A percentile compares a stretch with the other conserved stretches of the same genome.
Conservation (phyloP, 2,888 invertebrate genomes). For the Eristalis arbustorum region DNA sequence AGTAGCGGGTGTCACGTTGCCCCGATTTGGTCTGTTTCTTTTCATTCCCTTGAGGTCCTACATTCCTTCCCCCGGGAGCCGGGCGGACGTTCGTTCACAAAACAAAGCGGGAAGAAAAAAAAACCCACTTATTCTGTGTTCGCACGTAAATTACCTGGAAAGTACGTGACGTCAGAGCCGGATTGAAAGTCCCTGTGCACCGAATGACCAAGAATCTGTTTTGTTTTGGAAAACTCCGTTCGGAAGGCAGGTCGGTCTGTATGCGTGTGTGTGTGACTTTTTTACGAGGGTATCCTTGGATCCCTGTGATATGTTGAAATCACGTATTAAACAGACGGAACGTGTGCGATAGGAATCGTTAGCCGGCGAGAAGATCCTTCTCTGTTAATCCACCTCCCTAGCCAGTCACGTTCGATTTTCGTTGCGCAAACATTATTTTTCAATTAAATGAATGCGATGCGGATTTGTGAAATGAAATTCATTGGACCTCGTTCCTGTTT, state of each 20-base stretch:
- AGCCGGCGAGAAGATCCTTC: slow-evolving; percentile 48
- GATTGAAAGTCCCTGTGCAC: slow-evolving; percentile 32
- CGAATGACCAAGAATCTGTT: slow-evolving; percentile 53
- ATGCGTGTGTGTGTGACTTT: background rate
- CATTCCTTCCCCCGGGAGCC: background rate
- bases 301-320: slow-evolving; percentile 49
- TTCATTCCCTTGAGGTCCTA: background rate
- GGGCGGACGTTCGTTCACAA: background rate
- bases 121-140: slow-evolving; percentile 48
- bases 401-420: slow-evolving; percentile 53
- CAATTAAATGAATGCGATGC: slow-evolving; percentile 62
- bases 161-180: slow-evolving; percentile 76
- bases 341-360: slow-evolving; percentile 66
- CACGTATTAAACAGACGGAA: slow-evolving; percentile 65
- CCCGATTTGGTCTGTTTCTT: background rate
- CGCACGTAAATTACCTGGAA: slow-evolving; percentile 80
- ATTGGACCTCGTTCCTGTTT: slow-evolving; percentile 27
- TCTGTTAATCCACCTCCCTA: slow-evolving; percentile 35
- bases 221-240: slow-evolving; percentile 43
- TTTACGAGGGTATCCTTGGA: slow-evolving; percentile 10
- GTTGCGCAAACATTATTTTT: slow-evolving; percentile 66
- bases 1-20: slow-evolving; percentile 11
- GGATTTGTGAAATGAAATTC: slow-evolving; percentile 57
- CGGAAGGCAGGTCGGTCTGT: background rate
- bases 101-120: background rate